Evolutionary conservation across 2,888 invertebrate genomes (phyloP).

Genomic region (Protodeltote pygarga): DNA sequence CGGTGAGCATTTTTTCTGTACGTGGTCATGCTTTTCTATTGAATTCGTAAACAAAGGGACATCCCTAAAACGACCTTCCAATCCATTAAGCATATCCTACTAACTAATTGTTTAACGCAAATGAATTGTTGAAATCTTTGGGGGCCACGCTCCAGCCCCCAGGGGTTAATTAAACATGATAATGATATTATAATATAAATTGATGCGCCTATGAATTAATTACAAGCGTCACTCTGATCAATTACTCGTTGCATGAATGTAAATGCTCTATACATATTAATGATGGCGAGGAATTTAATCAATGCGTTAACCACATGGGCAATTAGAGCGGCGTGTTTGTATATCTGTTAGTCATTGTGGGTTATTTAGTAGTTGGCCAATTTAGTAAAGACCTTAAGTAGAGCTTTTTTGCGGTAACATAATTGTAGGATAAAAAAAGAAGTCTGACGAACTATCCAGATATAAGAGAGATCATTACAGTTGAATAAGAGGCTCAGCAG

Average conservation of each 20-base stretch:
- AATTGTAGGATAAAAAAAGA: too few relatives aligned
- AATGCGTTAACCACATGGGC: constrained; percentile 56
- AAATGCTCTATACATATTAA: constrained; percentile 71
- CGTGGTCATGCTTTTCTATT: too few relatives aligned
- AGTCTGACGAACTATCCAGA: too few relatives aligned
- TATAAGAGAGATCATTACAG: too few relatives aligned
- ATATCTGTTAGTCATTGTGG: constrained; percentile 36
- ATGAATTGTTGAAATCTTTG: background rate
- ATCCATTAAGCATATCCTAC: background rate
- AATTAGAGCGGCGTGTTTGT: constrained; percentile 54
- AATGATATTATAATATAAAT: constrained; percentile 24
- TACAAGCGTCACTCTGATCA: constrained; percentile 45
- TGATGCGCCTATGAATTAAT: constrained; percentile 37
- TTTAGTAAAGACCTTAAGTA: constrained; percentile 25
- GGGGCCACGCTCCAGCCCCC: background rate
- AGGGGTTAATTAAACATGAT: constrained; percentile 4
- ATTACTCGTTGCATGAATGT: constrained; percentile 55
- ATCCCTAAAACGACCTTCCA: too few relatives aligned
- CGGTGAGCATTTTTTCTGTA: too few relatives aligned
- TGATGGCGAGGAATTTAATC: constrained; percentile 65
- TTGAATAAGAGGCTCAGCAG: too few relatives aligned
- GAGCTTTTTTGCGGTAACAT: background rate
- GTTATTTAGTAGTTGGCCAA: constrained; percentile 27
- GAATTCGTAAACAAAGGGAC: too few relatives aligned
- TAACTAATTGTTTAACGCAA: background rate